A percentile compares a stretch with the other conserved stretches of the same genome.
Conservation (phyloP, 23 tunicate genomes). For the Trididemnum clinides region DNA sequence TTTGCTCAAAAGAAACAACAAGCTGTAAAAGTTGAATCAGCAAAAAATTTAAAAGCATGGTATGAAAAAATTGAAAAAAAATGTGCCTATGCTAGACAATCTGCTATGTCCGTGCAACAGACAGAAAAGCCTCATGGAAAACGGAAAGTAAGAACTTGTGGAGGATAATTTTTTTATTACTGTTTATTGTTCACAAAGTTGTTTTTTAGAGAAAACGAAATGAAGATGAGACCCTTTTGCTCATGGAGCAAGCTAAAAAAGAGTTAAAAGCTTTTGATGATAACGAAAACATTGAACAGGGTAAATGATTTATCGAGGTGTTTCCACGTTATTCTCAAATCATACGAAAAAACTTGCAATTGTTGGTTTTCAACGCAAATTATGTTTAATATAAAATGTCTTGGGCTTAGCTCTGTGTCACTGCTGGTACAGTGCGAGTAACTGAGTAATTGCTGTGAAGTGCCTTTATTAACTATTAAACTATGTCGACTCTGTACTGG, state of each 20-base stretch:
- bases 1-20: slow-evolving; percentile 32
- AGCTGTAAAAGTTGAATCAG: neutral
- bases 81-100: slow-evolving; percentile 3
- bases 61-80: slow-evolving; percentile 12
- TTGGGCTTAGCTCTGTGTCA: too few relatives aligned
- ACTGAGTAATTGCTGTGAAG: too few relatives aligned
- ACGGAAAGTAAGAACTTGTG: neutral
- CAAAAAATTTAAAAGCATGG: neutral
- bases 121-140: neutral
- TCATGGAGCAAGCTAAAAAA: slow-evolving; percentile 76
- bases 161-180: neutral
- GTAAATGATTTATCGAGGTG: too few relatives aligned
- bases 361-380: too few relatives aligned
- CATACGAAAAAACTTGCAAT: too few relatives aligned
- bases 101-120: neutral
- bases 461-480: too few relatives aligned
- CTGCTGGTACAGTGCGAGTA: too few relatives aligned
- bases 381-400: too few relatives aligned
- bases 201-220: slow-evolving; percentile 18
- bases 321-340: too few relatives aligned
- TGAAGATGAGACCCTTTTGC: slow-evolving; percentile 52
- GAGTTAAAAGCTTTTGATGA: slow-evolving; percentile 38
- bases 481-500: too few relatives aligned
- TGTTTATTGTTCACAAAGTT: neutral
- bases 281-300: too few relatives aligned